Evolutionary conservation across 2,113 vertebrate genomes (phyloP), one percentile per base, ranked within the genome.

Genomic region (Anoplopoma fimbria): DNA sequence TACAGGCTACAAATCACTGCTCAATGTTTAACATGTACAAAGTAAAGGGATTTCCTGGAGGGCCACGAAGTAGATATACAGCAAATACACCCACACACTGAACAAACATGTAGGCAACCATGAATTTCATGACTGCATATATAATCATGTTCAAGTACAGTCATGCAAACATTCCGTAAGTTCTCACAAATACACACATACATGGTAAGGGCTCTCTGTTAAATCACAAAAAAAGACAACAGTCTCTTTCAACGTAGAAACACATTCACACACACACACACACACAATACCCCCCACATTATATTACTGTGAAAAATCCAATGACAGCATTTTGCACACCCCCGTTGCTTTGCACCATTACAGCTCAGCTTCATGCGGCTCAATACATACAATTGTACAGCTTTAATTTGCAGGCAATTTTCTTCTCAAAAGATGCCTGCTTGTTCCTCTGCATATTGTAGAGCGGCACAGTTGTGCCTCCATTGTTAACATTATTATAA

Each of bases 1-100:
- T 99, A 93, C 42, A 92, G 58, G 33, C 21, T n/a, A 34, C 4
- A 34, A 71, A 40, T 33, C 15, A 23, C 31, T 61, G 0, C 38
- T n/a, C 15, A 63, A 8, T 63, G 45, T 70, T 49, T 65, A n/a
- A 47, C 27, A 38, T 19, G 17, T 2, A 45, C 36, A n/a, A 40
- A 27, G 42, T 34, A 1, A 55, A 45, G 31, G 2, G 7, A 63
- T 62, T 53, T 57, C 2, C 53, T 55, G 23, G 27, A 45, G 2
- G 9, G 19, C 6, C 2, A 4, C 4, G 36, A 53, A 4, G 34
- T 2, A 12, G 14, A 36, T 34, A 5, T 19, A 53, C 7, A 68
- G 12, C 1, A 67, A 29, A 57, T 14, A 53, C 2, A 10, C 42
- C 15, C 25, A 51, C 12, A 27, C 6, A 65, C 19, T 49, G 42